Evolutionary conservation across 2,888 invertebrate species (phyloP).

Genomic region (Odontocolon sp.): DNA sequence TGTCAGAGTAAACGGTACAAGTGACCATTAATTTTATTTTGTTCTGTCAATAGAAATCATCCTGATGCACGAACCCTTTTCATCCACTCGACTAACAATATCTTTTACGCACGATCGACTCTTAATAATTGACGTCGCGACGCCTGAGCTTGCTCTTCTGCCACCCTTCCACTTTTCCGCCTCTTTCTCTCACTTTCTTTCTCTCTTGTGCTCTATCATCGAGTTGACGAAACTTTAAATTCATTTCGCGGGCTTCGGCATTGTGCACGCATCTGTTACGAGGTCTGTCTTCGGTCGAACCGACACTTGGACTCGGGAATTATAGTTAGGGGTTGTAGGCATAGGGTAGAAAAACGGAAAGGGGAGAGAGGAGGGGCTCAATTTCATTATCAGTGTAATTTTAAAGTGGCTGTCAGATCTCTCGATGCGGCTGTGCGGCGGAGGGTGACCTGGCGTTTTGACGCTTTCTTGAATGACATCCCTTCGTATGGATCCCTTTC

Average conservation of each 20-base stretch:
- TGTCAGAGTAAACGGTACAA: slow-evolving; percentile 3
- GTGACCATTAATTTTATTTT: slow-evolving; percentile 54
- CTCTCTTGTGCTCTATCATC: slow-evolving; percentile 58
- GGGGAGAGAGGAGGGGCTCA: slow-evolving; percentile 73
- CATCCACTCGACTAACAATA: slow-evolving; percentile 74
- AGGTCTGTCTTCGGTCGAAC: slow-evolving; percentile 66
- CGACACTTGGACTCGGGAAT: slow-evolving; percentile 36
- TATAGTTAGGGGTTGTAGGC: slow-evolving; percentile 34
- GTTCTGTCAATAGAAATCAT: slow-evolving; percentile 21
- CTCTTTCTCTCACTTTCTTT: background rate
- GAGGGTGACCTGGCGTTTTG: slow-evolving; percentile 61
- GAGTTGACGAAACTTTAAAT: slow-evolving; percentile 77
- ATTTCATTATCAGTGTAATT: slow-evolving; percentile 81
- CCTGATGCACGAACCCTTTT: slow-evolving; percentile 40
- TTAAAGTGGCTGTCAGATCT: slow-evolving; percentile 79
- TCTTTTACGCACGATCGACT: slow-evolving; percentile 79
- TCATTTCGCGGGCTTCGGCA: slow-evolving; percentile 77
- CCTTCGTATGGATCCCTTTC: slow-evolving; percentile 20
- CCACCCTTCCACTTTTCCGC: slow-evolving; percentile 8
- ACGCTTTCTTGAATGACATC: slow-evolving; percentile 62
- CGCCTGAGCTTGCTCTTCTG: slow-evolving; percentile 22
- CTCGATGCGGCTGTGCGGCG: slow-evolving; percentile 25
- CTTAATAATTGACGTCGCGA: slow-evolving; percentile 77
- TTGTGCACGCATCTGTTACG: slow-evolving; percentile 79
- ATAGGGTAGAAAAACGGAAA: slow-evolving; percentile 14